Percentiles rank a stretch among this genome's conserved stretches.
These are phyloP conservation scores for Alexandromys fortis DNA, from an alignment of 2,113 vertebrate species.

Conservation along the genomic window DNA sequence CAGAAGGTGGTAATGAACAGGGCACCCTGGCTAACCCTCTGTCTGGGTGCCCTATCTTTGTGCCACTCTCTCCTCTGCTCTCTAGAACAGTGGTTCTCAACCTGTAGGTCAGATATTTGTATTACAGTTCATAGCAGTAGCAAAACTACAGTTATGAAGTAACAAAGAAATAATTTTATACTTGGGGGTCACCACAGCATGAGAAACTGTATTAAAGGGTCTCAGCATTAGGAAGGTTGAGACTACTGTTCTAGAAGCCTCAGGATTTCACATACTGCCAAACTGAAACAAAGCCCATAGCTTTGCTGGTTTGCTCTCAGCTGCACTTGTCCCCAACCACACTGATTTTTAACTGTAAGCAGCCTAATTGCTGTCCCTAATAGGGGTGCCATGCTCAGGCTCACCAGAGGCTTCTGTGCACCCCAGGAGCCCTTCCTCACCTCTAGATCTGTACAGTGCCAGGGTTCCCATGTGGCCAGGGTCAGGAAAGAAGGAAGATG, in stretches of 20 bases:
- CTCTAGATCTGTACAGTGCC: not conserved
- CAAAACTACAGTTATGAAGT: not conserved
- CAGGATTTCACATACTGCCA: not conserved
- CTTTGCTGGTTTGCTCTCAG: not conserved
- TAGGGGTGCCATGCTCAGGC: not conserved
- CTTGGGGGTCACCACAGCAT: not conserved
- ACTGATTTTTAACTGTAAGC: not conserved
- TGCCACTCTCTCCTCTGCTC: too few relatives aligned
- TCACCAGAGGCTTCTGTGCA: not conserved
- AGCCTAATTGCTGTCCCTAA: not conserved
- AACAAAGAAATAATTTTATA: not conserved
- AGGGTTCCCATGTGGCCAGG: not conserved
- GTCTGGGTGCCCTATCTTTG: too few relatives aligned
- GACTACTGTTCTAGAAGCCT: not conserved
- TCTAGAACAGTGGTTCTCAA: not conserved
- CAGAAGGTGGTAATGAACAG: not conserved
- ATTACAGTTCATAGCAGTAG: not conserved
- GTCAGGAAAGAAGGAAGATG: not conserved
- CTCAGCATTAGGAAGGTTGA: not conserved
- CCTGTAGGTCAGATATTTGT: not conserved
- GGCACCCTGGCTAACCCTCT: too few relatives aligned
- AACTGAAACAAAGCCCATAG: not conserved
- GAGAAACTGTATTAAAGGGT: not conserved
- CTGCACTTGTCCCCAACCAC: not conserved
- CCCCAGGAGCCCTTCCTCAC: not conserved